phyloP scores from a whole-genome alignment of 2,888 invertebrate genomes.

The Plebejus melissa region DNA sequence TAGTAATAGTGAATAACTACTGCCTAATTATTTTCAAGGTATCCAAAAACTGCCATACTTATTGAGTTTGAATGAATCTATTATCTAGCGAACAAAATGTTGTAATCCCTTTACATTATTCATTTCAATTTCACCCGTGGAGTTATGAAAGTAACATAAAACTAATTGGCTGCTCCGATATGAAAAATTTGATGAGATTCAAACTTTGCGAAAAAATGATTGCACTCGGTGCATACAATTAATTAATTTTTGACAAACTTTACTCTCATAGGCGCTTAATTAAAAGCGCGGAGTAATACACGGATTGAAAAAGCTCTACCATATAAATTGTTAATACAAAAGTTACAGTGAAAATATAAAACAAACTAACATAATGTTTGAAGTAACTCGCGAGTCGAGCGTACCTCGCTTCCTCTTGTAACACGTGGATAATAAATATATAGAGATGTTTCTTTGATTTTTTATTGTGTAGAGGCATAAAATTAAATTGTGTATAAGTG shows the following conservation, averaged over 20 bases:
- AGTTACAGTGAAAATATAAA: constrained; percentile 60
- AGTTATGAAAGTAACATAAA: constrained; percentile 5
- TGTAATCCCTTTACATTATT: background rate
- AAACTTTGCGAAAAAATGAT: constrained; percentile 24
- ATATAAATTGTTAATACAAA: constrained; percentile 46
- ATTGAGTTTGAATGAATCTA: background rate
- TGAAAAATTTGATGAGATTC: constrained; percentile 24
- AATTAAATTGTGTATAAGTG: background rate
- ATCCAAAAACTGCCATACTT: too few species aligned
- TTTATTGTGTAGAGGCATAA: background rate
- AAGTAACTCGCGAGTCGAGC: constrained; percentile 61
- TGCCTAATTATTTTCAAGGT: background rate
- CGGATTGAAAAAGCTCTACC: constrained; percentile 32
- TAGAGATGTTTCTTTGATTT: constrained; percentile 40
- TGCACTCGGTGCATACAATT: constrained; percentile 21
- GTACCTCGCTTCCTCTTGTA: constrained; percentile 66
- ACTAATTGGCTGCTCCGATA: constrained; percentile 24
- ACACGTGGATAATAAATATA: constrained; percentile 43
- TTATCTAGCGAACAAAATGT: background rate
- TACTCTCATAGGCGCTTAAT: constrained; percentile 30
- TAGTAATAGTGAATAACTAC: too few species aligned
- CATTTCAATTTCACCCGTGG: background rate
- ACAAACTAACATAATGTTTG: constrained; percentile 63
- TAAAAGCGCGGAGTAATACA: constrained; percentile 28
- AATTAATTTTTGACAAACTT: constrained; percentile 27